A percentile compares a stretch with the other conserved stretches of the same genome.
Evolutionary conservation across 2,888 invertebrate genomes (phyloP).

Genomic region (Hirtodrosophila duncani): DNA sequence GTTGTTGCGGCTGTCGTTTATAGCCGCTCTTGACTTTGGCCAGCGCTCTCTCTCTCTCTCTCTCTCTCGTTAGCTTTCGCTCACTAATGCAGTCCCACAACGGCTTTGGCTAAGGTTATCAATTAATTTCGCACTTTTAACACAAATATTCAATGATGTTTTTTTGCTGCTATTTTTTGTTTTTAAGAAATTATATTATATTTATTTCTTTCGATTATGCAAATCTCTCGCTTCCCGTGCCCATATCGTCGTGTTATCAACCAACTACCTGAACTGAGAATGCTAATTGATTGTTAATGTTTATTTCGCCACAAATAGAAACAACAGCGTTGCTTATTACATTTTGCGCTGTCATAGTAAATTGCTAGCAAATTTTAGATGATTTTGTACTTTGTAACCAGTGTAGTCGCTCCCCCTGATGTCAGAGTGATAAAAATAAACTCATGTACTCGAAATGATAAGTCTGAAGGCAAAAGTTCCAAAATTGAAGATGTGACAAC

Average conservation of each 20-base stretch:
- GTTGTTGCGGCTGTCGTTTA: conserved; percentile 36
- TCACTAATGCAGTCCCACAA: too few species aligned
- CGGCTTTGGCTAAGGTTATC: conserved; percentile 51
- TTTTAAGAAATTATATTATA: conserved; percentile 38
- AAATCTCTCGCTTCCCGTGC: not conserved
- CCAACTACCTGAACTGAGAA: not conserved
- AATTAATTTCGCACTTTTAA: conserved; percentile 44
- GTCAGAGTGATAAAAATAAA: too few species aligned
- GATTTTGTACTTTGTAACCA: too few species aligned
- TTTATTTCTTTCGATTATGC: conserved; percentile 15
- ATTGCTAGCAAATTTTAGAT: too few species aligned
- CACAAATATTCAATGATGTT: conserved; percentile 27
- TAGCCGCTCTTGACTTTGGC: conserved; percentile 29
- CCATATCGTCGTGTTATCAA: not conserved
- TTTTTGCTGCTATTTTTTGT: conserved; percentile 25
- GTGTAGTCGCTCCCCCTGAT: too few species aligned
- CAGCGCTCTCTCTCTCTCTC: conserved; percentile 9
- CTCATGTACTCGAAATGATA: too few species aligned
- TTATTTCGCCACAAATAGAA: too few species aligned
- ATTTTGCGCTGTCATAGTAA: too few species aligned
- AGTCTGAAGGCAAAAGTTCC: too few species aligned
- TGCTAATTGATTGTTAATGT: conserved; percentile 28
- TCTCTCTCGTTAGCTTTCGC: conserved; percentile 10
- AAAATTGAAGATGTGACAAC: too few species aligned
- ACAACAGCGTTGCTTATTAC: too few species aligned